Percentiles rank a stretch among this genome's conserved stretches.
These are phyloP conservation scores for Anastatus disparis DNA, from an alignment of 1,140 invertebrate genomes.

Conservation along the genomic window DNA sequence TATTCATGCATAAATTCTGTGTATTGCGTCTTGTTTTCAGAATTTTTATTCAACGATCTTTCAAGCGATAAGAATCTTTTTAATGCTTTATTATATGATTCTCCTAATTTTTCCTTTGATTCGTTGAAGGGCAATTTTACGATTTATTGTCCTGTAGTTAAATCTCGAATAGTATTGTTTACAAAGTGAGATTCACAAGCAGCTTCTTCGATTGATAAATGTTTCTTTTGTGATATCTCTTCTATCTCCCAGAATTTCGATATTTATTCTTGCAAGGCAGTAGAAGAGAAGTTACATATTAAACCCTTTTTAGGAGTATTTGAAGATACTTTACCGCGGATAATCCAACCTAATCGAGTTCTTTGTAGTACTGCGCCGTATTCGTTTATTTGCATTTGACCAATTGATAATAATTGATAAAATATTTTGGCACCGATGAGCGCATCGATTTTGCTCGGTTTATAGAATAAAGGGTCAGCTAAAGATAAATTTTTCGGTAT, in stretches of 20 bases:
- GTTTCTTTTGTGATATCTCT: background rate
- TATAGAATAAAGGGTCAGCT: no score
- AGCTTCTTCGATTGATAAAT: background rate
- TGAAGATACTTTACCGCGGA: no score
- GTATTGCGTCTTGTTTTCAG: background rate
- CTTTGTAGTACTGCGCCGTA: no score
- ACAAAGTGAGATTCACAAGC: background rate
- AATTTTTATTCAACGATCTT: background rate
- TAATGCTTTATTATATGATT: background rate
- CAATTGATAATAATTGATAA: no score
- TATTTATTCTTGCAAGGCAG: background rate
- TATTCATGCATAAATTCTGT: background rate
- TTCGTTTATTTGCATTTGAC: no score
- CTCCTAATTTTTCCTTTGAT: background rate
- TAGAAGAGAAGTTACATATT: no score
- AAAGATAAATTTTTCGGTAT: no score
- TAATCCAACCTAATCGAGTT: no score
- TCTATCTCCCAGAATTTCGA: constrained; percentile 3
- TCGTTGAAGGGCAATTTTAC: background rate
- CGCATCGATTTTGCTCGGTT: no score
- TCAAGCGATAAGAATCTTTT: background rate
- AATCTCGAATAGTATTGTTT: background rate
- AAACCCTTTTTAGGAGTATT: no score
- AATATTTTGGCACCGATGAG: no score
- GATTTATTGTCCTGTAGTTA: background rate